Conservation (phyloP, 2,797 vertebrate genomes). For the Emydoidea blandingii region DNA sequence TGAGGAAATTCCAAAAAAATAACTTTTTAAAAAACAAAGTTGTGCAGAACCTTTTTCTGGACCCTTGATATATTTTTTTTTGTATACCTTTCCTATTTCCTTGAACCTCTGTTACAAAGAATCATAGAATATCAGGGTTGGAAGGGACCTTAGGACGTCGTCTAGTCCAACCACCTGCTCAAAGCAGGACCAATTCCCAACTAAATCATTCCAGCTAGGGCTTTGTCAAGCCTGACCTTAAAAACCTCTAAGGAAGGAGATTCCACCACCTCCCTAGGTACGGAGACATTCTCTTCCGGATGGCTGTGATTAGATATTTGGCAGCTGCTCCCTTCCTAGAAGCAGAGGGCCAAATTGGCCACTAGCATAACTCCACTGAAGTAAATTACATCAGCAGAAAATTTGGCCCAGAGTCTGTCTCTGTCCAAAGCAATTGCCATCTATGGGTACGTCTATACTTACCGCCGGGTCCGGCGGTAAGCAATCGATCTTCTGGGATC, state of each 20-base stretch:
- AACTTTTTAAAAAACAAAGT: background rate
- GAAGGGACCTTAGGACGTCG: no score
- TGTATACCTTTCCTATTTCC: background rate
- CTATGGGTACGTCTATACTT: background rate
- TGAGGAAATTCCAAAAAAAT: background rate
- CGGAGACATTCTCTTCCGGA: fast-evolving
- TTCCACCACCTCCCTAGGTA: no score
- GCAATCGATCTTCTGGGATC: no score
- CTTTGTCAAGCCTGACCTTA: no score
- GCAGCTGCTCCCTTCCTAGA: background rate
- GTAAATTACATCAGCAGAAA: background rate
- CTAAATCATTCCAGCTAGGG: no score
- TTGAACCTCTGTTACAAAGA: background rate
- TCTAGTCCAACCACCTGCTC: no score
- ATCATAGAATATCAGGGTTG: no score
- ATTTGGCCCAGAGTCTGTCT: background rate
- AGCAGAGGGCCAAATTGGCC: background rate
- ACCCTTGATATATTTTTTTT: no score
- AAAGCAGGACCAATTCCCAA: no score
- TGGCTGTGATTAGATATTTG: background rate
- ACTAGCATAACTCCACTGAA: background rate
- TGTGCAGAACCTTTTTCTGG: background rate
- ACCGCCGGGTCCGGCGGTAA: no score
- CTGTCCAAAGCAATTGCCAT: background rate
- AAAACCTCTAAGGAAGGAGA: no score